Conservation (phyloP, 1,140 invertebrate genomes). For the Lasioglossum albipes region DNA sequence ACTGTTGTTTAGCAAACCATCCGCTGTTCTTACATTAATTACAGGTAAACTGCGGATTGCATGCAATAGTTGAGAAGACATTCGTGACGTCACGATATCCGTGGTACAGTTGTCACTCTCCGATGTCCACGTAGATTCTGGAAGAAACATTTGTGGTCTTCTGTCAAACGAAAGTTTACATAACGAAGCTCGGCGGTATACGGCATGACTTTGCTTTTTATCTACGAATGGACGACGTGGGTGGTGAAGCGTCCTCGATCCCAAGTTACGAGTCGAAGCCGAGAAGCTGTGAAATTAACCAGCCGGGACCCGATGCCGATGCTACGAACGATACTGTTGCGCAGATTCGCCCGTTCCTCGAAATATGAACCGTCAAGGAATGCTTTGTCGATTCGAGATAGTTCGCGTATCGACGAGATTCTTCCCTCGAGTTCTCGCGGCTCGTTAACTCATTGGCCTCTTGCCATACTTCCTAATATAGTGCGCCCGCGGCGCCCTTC, state of each 20-base stretch:
- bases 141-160: no score
- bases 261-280: neutral
- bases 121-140: no score
- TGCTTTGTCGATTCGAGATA: neutral
- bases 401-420: constrained; percentile 3
- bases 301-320: neutral
- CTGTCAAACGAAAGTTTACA: constrained; percentile 12
- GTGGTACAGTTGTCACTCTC: no score
- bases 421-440: neutral
- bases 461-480: constrained; percentile 39
- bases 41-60: no score
- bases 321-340: neutral
- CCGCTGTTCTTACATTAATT: no score
- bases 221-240: constrained; percentile 14
- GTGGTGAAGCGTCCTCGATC: constrained; percentile 21
- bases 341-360: neutral
- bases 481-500: neutral
- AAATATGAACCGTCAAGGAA: neutral
- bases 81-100: no score
- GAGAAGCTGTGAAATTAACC: constrained; percentile 10
- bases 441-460: constrained; percentile 20
- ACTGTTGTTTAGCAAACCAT: neutral
- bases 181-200: constrained; percentile 17
- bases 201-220: constrained; percentile 12
- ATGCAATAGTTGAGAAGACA: no score